phyloP scores from a whole-genome alignment of 2,888 invertebrate genomes.

The Synanthedon andrenaeformis region DNA sequence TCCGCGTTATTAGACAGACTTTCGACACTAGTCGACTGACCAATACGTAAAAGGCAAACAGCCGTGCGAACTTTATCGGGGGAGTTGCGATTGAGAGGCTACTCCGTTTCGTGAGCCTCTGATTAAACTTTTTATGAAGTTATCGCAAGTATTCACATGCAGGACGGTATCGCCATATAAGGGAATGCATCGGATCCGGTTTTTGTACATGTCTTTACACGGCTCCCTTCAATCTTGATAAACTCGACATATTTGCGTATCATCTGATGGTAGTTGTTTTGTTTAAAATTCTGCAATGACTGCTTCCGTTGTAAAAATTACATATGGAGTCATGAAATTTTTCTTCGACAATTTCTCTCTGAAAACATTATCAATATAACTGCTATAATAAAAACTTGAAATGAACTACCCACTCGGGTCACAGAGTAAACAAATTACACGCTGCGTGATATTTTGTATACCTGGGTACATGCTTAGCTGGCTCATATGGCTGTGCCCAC shows the following conservation, averaged over 20 bases:
- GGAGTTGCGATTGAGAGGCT: slow-evolving; percentile 27
- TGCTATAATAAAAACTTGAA: neutral
- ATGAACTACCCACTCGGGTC: neutral
- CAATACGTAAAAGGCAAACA: slow-evolving; percentile 41
- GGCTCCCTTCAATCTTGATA: slow-evolving; percentile 55
- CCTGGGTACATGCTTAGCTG: slow-evolving; percentile 8
- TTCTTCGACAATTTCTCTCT: neutral
- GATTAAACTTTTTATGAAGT: slow-evolving; percentile 57
- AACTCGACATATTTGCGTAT: slow-evolving; percentile 43
- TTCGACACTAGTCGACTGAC: slow-evolving; percentile 39
- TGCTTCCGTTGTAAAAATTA: neutral
- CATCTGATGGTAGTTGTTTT: slow-evolving; percentile 15
- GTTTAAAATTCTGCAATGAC: neutral
- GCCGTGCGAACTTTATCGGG: slow-evolving; percentile 46
- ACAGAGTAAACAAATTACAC: neutral
- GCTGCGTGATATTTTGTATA: neutral
- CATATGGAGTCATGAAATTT: too few species aligned
- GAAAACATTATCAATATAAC: neutral
- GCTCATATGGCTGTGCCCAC: slow-evolving; percentile 13
- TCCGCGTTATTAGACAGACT: slow-evolving; percentile 28
- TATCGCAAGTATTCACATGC: slow-evolving; percentile 51
- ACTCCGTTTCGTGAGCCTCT: slow-evolving; percentile 48
- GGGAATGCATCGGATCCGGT: slow-evolving; percentile 40
- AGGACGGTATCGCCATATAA: slow-evolving; percentile 46
- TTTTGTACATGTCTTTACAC: slow-evolving; percentile 40